phyloP scores from a whole-genome alignment of 2,113 vertebrate species.

The Phyllostomus discolor region DNA sequence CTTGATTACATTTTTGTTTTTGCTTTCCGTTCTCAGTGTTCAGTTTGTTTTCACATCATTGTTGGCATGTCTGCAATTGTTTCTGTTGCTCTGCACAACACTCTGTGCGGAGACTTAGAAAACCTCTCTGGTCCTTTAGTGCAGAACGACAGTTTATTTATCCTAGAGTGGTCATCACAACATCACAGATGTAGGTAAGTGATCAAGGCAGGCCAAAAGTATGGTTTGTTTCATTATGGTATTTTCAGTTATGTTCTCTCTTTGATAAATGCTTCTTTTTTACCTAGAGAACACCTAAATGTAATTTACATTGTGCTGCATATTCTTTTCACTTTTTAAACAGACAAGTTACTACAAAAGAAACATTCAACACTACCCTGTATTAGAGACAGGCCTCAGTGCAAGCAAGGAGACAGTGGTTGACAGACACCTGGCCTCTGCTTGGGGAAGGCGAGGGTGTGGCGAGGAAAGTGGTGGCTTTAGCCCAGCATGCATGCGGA shows the following conservation, averaged over 20 bases:
- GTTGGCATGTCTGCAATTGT: neutral
- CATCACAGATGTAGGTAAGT: neutral
- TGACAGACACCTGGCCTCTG: neutral
- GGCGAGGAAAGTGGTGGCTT: neutral
- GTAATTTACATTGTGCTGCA: neutral
- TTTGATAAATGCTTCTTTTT: neutral
- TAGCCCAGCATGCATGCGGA: neutral
- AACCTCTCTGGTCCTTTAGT: neutral
- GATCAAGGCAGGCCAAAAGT: neutral
- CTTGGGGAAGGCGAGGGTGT: neutral
- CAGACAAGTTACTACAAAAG: neutral
- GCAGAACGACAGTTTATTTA: neutral
- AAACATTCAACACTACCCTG: neutral
- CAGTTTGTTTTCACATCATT: neutral
- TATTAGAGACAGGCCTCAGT: neutral
- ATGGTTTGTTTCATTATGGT: neutral
- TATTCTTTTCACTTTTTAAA: neutral
- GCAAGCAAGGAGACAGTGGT: neutral
- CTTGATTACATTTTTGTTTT: neutral
- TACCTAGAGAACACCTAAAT: neutral
- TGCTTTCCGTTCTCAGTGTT: neutral
- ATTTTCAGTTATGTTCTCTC: neutral
- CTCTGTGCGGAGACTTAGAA: neutral
- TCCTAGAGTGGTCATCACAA: neutral
- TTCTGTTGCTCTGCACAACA: neutral